Base-by-base conservation (phyloP, 2,113 vertebrate genomes). In the Cephalophus harveyi region DNA sequence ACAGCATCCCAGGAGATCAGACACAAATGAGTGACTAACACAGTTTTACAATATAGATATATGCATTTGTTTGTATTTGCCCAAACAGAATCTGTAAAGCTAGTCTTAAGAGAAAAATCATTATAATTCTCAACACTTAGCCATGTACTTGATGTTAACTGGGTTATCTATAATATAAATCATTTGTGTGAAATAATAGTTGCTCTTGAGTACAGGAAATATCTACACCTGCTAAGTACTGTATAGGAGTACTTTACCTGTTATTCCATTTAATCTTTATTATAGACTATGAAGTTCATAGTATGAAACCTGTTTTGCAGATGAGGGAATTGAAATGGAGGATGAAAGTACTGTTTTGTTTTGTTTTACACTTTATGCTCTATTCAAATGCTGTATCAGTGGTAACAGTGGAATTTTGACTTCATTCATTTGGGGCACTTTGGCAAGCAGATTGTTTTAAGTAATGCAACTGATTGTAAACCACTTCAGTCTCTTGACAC, bases 371-470 rank as follows among this genome's bases (percentile, higher is more conserved):
- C 89, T 55, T 64, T n/a, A 67, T 76, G n/a, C 13, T 33, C 21
- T 82, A 30, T 67, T 94, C 67, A 82, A 2, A 71, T 89, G 28
- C 76, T 79, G 2, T 82, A 15, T 91, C 23, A 12, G 40, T 59
- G 27, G 23, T 88, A n/a, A 71, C 40, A 19, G 48, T 86, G 81
- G 86, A 97, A 92, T 97, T 87, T 87, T 62, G 48, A 71, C 94
- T 50, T 64, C 25, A 11, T 48, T 93, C 43, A 54, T 89, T 43
- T 76, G 59, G 50, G 48, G 10, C 48, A 57, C 67, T 87, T 46
- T 30, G 11, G 25, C 67, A 3, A 81, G 15, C 43, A 87, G 14
- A 36, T 71, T 85, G 46, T 57, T 81, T 97, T 97, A 74, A 76
- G 13, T 54, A 59, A 79, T 30, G 16, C 25, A 57, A 87, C 40